Percentiles rank a stretch among this genome's conserved stretches.
Evolutionary conservation across 2,113 vertebrate genomes (phyloP).

Genomic region (Equus przewalskii): DNA sequence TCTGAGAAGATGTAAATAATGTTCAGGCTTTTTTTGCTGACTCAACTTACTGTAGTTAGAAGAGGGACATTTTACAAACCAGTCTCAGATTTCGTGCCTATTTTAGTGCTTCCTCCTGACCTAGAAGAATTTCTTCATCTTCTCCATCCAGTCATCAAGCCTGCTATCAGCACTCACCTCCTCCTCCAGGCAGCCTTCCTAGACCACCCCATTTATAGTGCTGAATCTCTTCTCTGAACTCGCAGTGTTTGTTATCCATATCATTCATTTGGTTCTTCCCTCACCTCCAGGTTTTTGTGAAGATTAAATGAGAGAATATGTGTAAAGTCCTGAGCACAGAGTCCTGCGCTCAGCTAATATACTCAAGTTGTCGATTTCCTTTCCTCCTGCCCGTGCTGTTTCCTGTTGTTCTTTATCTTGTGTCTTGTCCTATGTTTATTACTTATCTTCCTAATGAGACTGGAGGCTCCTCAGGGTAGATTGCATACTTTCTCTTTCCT

Average conservation of each 20-base stretch:
- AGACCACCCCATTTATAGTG: neutral
- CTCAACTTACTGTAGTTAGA: neutral
- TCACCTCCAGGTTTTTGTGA: neutral
- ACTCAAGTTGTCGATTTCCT: neutral
- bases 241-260: neutral
- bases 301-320: neutral
- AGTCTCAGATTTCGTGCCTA: neutral
- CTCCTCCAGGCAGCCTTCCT: neutral
- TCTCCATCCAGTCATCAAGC: neutral
- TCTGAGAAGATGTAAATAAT: conserved; percentile 6
- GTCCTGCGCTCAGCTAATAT: neutral
- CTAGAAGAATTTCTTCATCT: neutral
- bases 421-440: neutral
- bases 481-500: neutral
- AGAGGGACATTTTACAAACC: neutral
- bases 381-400: neutral
- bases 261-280: neutral
- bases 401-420: neutral
- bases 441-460: neutral
- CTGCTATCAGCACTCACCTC: neutral
- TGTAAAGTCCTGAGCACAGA: neutral
- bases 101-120: neutral
- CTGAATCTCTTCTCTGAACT: neutral
- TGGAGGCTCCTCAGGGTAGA: neutral
- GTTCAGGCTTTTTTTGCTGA: neutral